Evolutionary conservation across 64 coral and sea anemone genomes (phyloP), one percentile per base, ranked within the genome.

Genomic region (Montipora foliosa): DNA sequence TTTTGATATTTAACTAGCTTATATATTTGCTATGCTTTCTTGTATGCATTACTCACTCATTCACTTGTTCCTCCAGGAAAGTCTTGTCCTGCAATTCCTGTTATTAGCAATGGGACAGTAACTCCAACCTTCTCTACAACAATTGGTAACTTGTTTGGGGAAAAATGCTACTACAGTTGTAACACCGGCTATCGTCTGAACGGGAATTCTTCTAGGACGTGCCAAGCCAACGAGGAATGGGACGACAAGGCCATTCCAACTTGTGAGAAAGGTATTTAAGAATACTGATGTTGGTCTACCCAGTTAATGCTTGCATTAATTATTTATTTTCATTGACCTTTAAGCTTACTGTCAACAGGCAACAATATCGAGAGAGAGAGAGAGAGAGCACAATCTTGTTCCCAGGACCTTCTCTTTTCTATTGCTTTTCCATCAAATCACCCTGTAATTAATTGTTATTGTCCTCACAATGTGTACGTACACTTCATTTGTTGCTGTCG

Each of bases 151-250:
- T 17, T 44, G 20, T 94, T 89, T 76, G 76, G 60, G 25, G 46
- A 80, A 21, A 44, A 12, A 15, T 94, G 92, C 48, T 50, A 60
- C 20, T 94, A 94, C 76, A 67, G 46, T 5, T 94, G 92, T 49
- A 45, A 94, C 17, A 14, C 45, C 4, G 86, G 86, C 13, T 94
- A 94, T 45, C 10, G 14, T 6, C 15, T 89, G 15, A 79, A 79
- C 19, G 81, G 47, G 3, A 49, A 19, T 45, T 47, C 73, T 47
- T 49, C 22, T 16, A 80, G 78, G 21, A 76, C 78, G 8, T 94
- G 92, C 76, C 83, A 62, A 47, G 75, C 67, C 5, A 61, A 77
- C 60, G 84, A 77, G 16, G 19, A 64, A 22, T 94, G 92, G 92
- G 76, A 81, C 47, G 53, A 53, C 25, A 49, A 69, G 13, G 47